These are phyloP conservation scores for Aromia moschata DNA, from an alignment of 2,888 invertebrate genomes.

Conservation along the genomic window DNA sequence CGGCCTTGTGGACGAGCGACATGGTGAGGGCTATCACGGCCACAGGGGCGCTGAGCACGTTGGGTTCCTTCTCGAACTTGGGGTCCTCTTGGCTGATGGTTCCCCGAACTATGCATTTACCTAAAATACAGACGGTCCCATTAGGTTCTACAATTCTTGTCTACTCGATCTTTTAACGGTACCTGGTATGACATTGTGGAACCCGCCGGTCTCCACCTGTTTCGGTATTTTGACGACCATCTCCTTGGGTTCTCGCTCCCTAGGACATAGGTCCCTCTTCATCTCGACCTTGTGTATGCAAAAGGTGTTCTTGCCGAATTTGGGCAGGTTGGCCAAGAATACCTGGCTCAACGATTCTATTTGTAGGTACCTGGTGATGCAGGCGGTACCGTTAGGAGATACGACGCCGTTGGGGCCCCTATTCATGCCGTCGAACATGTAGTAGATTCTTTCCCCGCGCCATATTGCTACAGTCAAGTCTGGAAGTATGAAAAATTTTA, in stretches of 20 bases:
- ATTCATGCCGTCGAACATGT: conserved; percentile 63
- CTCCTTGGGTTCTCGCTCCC: conserved; percentile 49
- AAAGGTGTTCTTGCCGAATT: conserved; percentile 53
- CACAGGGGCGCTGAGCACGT: conserved; percentile 67
- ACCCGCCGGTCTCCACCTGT: conserved; percentile 42
- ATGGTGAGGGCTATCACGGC: conserved; percentile 69
- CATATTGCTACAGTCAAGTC: conserved; percentile 59
- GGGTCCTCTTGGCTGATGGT: conserved; percentile 63
- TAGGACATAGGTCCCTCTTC: conserved; percentile 45
- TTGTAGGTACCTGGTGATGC: conserved; percentile 57
- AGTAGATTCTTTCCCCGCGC: conserved; percentile 60
- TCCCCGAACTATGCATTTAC: conserved; percentile 59
- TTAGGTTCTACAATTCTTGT: neutral
- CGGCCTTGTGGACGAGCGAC: conserved; percentile 68
- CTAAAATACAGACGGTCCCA: conserved; percentile 15
- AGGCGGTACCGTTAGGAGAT: conserved; percentile 57
- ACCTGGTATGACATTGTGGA: conserved; percentile 44
- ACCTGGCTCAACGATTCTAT: conserved; percentile 51
- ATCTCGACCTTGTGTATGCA: conserved; percentile 51
- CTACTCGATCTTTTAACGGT: conserved; percentile 45
- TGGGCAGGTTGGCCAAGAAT: conserved; percentile 54
- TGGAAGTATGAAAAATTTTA: too few species aligned
- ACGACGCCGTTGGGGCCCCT: conserved; percentile 59
- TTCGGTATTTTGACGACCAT: conserved; percentile 35
- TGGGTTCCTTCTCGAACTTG: conserved; percentile 65